Evolutionary conservation across 2,888 invertebrate genomes (phyloP).

Genomic region (Tipula vernalis): DNA sequence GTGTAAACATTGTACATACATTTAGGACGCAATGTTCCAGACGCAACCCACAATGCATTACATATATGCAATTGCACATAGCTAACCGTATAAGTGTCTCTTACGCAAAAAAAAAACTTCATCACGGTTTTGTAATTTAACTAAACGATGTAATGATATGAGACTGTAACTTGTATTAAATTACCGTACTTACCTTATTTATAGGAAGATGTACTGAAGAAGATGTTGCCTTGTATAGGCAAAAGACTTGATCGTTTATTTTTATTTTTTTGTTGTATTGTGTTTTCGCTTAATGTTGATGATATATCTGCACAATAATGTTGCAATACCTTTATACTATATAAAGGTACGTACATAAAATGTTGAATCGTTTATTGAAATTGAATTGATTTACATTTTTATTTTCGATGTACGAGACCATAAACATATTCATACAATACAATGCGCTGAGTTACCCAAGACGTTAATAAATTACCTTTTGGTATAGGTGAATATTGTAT

Average conservation of each 20-base stretch:
- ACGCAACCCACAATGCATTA: background rate
- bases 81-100: background rate
- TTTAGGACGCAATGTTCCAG: background rate
- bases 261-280: background rate
- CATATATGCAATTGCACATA: background rate
- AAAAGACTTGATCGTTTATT: background rate
- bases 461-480: background rate
- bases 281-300: background rate
- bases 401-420: background rate
- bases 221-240: background rate
- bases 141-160: background rate
- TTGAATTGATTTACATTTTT: background rate
- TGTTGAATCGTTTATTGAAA: background rate
- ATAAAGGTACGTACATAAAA: background rate
- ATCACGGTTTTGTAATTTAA: background rate
- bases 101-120: background rate
- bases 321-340: background rate
- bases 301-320: background rate
- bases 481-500: background rate
- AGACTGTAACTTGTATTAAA: background rate
- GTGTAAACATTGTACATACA: background rate
- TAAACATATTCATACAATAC: background rate
- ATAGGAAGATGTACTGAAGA: background rate
- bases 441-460: background rate
- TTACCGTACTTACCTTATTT: background rate